Percentiles rank a stretch among this genome's conserved stretches.
Conservation (phyloP, 2,797 vertebrate genomes). For the Malurus leucopterus region DNA sequence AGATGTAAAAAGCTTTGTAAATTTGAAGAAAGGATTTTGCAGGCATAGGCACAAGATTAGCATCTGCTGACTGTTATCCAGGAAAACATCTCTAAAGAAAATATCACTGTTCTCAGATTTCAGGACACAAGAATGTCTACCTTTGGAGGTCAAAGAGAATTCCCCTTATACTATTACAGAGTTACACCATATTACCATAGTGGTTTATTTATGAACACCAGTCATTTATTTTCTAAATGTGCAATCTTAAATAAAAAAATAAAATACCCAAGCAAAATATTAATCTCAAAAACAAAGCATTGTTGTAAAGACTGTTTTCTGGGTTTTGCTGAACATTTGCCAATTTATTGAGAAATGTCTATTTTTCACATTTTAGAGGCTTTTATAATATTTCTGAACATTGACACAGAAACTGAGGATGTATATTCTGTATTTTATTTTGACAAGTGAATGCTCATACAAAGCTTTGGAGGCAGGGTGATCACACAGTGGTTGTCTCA, state of each 20-base stretch:
- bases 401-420: not conserved
- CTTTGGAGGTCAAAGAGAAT: not conserved
- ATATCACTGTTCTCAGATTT: not conserved
- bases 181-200: not conserved
- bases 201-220: not conserved
- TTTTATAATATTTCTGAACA: not conserved
- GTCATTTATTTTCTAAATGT: not conserved
- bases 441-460: not conserved
- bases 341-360: not conserved
- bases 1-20: slow-evolving; percentile 19
- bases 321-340: not conserved
- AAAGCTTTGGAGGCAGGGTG: not conserved
- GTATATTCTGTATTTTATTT: not conserved
- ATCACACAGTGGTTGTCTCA: not conserved
- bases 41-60: not conserved
- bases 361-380: not conserved
- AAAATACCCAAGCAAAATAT: not conserved
- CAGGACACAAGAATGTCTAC: not conserved
- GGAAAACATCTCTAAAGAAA: not conserved
- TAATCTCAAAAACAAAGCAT: not conserved
- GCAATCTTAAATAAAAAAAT: not conserved
- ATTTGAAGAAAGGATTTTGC: slow-evolving; percentile 42
- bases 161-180: not conserved
- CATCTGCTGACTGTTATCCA: not conserved
- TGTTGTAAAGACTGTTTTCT: not conserved